Percentiles rank a stretch among this genome's conserved stretches.
phyloP scores from a whole-genome alignment of 2,888 invertebrate species.

The Gortyna flavago region DNA sequence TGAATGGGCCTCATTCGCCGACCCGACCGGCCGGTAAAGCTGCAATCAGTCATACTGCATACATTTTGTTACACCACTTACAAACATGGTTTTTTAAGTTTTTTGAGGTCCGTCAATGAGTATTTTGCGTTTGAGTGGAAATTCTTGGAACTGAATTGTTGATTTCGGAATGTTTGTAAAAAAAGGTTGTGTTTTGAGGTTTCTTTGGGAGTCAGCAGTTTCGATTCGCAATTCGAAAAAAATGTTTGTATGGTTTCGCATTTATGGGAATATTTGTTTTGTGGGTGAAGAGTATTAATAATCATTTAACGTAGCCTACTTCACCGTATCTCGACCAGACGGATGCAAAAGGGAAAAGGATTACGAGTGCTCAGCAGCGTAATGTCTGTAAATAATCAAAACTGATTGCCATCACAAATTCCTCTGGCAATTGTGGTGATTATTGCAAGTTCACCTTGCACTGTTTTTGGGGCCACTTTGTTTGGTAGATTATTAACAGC shows the following conservation, averaged over 20 bases:
- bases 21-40: constrained; percentile 25
- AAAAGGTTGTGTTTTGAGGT: constrained; percentile 11
- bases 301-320: background rate
- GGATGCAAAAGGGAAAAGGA: background rate
- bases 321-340: background rate
- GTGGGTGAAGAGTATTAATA: background rate
- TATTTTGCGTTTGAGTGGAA: constrained; percentile 15
- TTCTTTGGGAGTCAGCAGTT: constrained; percentile 19
- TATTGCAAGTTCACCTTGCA: background rate
- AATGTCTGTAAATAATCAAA: background rate
- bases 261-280: background rate
- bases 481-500: background rate
- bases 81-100: constrained; percentile 12
- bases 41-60: constrained; percentile 42
- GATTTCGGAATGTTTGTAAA: constrained; percentile 31
- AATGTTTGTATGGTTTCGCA: constrained; percentile 24
- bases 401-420: background rate
- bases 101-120: constrained; percentile 2
- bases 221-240: constrained; percentile 23
- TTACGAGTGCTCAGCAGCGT: background rate
- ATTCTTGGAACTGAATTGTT: constrained; percentile 29
- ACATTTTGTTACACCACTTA: constrained; percentile 36
- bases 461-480: background rate
- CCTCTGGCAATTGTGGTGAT: background rate
- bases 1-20: constrained; percentile 74